phyloP scores from a whole-genome alignment of 1,140 invertebrate genomes.

The Pseudomyrmex flavicornis region DNA sequence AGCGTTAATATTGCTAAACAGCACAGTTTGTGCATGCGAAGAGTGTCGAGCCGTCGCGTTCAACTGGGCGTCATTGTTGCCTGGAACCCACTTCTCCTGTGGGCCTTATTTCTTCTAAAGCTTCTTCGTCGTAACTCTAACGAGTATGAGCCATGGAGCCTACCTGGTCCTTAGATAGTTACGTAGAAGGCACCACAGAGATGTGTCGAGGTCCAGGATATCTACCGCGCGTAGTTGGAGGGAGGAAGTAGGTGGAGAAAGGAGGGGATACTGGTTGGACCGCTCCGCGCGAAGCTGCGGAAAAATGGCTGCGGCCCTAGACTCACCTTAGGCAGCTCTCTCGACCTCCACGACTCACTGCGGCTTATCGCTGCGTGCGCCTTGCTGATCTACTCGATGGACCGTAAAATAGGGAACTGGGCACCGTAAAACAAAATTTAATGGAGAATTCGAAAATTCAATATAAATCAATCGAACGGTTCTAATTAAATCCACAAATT shows the following conservation, averaged over 20 bases:
- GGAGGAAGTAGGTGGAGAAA: conserved; percentile 47
- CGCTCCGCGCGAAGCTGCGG: conserved; percentile 71
- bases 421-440: not conserved
- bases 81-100: conserved; percentile 72
- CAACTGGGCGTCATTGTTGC: conserved; percentile 84
- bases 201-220: conserved; percentile 64
- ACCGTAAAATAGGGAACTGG: not conserved
- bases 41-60: conserved; percentile 75
- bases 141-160: conserved; percentile 63
- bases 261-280: conserved; percentile 67
- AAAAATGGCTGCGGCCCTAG: conserved; percentile 76
- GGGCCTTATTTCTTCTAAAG: conserved; percentile 81
- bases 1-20: conserved; percentile 26
- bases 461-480: not conserved
- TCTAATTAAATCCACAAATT: not conserved
- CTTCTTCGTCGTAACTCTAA: conserved; percentile 77
- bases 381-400: conserved; percentile 32
- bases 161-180: conserved; percentile 70
- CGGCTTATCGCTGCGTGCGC: conserved; percentile 22
- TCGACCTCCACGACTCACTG: conserved; percentile 59
- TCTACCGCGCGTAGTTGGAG: conserved; percentile 61
- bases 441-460: not conserved
- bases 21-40: conserved; percentile 55
- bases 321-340: conserved; percentile 73
- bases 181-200: conserved; percentile 70